phyloP scores from a whole-genome alignment of 2,888 invertebrate genomes.

The Ophonus ardosiacus region DNA sequence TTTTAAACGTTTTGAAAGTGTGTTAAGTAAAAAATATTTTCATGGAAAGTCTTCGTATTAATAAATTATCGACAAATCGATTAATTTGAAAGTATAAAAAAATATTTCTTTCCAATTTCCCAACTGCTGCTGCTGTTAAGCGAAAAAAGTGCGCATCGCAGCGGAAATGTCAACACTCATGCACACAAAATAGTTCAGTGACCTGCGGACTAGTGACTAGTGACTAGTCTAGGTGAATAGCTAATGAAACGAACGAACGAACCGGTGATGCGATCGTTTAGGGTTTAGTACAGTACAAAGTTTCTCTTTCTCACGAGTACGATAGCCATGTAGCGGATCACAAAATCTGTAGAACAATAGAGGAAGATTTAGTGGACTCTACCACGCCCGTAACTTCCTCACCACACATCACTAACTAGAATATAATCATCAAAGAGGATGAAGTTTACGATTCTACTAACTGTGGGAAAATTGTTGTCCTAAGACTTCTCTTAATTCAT shows the following conservation, averaged over 20 bases:
- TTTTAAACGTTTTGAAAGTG: neutral
- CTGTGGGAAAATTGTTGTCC: too few relatives aligned
- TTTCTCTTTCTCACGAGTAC: slow-evolving; percentile 41
- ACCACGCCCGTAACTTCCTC: neutral
- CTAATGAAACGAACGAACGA: neutral
- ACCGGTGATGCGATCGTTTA: neutral
- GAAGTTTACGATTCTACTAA: too few relatives aligned
- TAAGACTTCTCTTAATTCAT: too few relatives aligned
- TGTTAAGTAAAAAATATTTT: neutral
- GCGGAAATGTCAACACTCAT: slow-evolving; percentile 31
- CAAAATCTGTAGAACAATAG: slow-evolving; percentile 17
- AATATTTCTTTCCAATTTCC: neutral
- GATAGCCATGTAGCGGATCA: neutral
- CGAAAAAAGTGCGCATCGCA: slow-evolving; percentile 25
- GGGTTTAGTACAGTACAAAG: slow-evolving; percentile 34
- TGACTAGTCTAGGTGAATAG: slow-evolving; percentile 10
- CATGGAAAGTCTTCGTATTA: neutral
- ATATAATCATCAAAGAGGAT: neutral
- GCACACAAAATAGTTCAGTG: slow-evolving; percentile 38
- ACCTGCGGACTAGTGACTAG: neutral
- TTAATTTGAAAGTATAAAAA: neutral
- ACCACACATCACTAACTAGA: neutral
- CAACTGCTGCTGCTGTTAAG: neutral
- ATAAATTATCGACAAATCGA: neutral
- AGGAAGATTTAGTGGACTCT: slow-evolving; percentile 15